phyloP scores from a whole-genome alignment of 2,888 invertebrate genomes.

The Drosophila cognata region DNA sequence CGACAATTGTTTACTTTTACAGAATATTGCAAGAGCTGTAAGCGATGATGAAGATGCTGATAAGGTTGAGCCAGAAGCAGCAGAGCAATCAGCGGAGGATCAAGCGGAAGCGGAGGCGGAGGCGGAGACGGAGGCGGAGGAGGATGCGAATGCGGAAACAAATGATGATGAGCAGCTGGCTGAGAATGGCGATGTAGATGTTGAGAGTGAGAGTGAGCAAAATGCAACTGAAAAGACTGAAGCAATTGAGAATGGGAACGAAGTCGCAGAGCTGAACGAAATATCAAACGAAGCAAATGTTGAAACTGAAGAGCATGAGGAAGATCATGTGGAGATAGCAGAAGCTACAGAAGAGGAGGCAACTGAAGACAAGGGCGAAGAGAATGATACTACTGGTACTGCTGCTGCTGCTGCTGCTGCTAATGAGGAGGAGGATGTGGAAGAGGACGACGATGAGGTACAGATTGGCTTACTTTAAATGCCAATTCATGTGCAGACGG shows the following conservation, averaged over 20 bases:
- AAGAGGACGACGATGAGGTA: conserved; percentile 85
- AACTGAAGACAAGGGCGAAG: conserved; percentile 37
- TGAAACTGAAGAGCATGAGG: conserved; percentile 32
- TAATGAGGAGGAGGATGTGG: conserved; percentile 60
- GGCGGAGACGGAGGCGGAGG: conserved; percentile 28
- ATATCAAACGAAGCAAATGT: background rate
- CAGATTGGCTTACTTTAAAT: conserved; percentile 84
- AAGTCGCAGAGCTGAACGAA: conserved; percentile 12
- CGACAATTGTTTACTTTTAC: conserved; percentile 86
- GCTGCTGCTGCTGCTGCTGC: conserved; percentile 12
- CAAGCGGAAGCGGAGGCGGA: conserved; percentile 5
- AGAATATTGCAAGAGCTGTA: conserved; percentile 84
- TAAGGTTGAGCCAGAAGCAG: conserved; percentile 32
- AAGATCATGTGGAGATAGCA: conserved; percentile 23
- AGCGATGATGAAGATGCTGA: conserved; percentile 59
- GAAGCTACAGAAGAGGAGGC: conserved; percentile 14
- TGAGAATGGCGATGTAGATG: conserved; percentile 16
- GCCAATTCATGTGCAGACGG: conserved; percentile 45
- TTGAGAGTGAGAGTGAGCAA: conserved; percentile 61
- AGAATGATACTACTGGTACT: conserved; percentile 28
- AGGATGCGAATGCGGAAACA: conserved; percentile 5
- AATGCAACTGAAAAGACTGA: conserved; percentile 69
- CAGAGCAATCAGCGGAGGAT: conserved; percentile 10
- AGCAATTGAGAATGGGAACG: conserved; percentile 35
- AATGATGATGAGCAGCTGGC: conserved; percentile 9